Percentiles rank a stretch among this genome's conserved stretches.
phyloP scores from a whole-genome alignment of 2,797 vertebrate genomes.

The Sebastes trivittatus region DNA sequence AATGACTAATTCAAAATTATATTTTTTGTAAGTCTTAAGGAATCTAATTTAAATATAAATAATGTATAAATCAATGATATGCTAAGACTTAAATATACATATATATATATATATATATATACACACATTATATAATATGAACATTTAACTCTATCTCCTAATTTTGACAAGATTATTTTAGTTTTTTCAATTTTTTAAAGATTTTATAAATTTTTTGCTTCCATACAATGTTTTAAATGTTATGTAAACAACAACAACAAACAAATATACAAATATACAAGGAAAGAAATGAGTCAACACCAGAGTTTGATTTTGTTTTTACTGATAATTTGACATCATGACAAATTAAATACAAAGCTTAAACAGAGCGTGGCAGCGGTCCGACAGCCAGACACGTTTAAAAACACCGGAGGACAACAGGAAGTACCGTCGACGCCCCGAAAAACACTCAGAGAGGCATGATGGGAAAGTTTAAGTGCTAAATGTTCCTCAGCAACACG shows the following conservation, averaged over 20 bases:
- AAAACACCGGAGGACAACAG: slow-evolving; percentile 1
- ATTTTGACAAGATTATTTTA: too few relatives aligned
- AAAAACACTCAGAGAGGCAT: slow-evolving; percentile 1
- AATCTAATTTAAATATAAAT: too few relatives aligned
- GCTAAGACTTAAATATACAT: too few relatives aligned
- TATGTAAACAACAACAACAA: not conserved
- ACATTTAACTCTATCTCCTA: too few relatives aligned
- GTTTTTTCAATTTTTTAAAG: too few relatives aligned
- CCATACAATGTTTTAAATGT: not conserved
- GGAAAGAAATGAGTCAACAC: not conserved
- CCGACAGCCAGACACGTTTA: not conserved
- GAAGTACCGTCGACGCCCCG: not conserved
- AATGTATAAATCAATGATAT: too few relatives aligned
- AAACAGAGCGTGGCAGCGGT: not conserved
- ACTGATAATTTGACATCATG: slow-evolving; percentile 41
- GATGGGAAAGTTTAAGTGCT: slow-evolving; percentile 1
- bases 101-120: too few relatives aligned
- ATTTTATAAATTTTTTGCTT: not conserved
- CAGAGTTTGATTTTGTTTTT: slow-evolving; percentile 16
- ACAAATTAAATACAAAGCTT: slow-evolving; percentile 49
- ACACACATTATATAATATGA: too few relatives aligned
- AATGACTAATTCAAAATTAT: too few relatives aligned
- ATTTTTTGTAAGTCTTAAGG: too few relatives aligned
- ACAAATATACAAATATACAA: too few relatives aligned
- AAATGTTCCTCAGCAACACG: not conserved